Conservation (phyloP, 2,888 invertebrate genomes). For the Poecilus cupreus region DNA sequence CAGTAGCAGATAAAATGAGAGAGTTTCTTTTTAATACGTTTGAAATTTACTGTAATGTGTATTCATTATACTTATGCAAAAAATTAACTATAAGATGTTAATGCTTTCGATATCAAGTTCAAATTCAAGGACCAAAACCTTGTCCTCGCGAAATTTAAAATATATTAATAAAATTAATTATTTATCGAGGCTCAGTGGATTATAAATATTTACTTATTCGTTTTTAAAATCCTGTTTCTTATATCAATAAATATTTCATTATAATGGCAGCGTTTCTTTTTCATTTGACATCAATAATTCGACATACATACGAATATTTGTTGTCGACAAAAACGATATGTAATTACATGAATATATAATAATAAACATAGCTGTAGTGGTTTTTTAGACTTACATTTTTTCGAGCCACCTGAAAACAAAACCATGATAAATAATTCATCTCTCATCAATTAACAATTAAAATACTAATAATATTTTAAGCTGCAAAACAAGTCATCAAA, state of each 20-base stretch:
- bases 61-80: conserved; percentile 9
- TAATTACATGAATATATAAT: background rate
- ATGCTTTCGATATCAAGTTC: too few relatives aligned
- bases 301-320: background rate
- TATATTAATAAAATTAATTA: too few relatives aligned
- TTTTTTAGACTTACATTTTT: background rate
- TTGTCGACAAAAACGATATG: background rate
- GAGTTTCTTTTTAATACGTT: conserved; percentile 11
- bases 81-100: background rate
- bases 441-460: background rate
- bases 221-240: too few relatives aligned
- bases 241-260: background rate
- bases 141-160: too few relatives aligned
- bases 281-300: background rate
- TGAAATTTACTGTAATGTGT: conserved; percentile 30
- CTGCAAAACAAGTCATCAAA: background rate
- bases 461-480: background rate
- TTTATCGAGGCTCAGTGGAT: too few relatives aligned
- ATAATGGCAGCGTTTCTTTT: background rate
- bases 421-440: background rate
- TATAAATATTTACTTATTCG: too few relatives aligned
- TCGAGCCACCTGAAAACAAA: background rate
- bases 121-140: too few relatives aligned
- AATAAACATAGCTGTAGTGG: background rate
- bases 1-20: conserved; percentile 9